phyloP scores from a whole-genome alignment of 2,797 vertebrate genomes.

The Naso thynnoides region DNA sequence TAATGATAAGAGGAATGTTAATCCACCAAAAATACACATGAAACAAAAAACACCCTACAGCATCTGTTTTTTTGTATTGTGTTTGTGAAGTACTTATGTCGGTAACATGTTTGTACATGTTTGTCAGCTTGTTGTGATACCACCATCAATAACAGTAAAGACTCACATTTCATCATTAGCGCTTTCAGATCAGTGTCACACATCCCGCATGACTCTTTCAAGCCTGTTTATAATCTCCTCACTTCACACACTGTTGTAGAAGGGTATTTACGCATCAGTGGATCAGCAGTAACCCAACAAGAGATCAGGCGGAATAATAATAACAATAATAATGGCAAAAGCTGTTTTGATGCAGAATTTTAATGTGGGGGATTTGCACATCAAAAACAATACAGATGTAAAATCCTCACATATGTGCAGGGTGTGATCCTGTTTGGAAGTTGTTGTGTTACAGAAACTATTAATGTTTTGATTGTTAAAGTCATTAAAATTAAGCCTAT shows the following conservation, averaged over 20 bases:
- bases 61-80: slow-evolving; percentile 25
- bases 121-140: slow-evolving; percentile 47
- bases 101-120: slow-evolving; percentile 16
- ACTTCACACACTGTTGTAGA: slow-evolving; percentile 54
- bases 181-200: slow-evolving; percentile 55
- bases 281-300: slow-evolving; percentile 58
- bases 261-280: slow-evolving; percentile 65
- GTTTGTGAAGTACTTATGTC: slow-evolving; percentile 33
- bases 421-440: slow-evolving; percentile 46
- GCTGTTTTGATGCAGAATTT: slow-evolving; percentile 67
- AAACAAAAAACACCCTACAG: slow-evolving; percentile 74
- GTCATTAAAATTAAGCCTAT: too few species aligned
- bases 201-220: slow-evolving; percentile 12
- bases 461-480: slow-evolving; percentile 5
- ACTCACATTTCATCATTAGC: slow-evolving; percentile 49
- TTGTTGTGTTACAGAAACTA: slow-evolving; percentile 39
- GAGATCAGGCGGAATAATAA: slow-evolving; percentile 52
- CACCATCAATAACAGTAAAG: slow-evolving; percentile 56
- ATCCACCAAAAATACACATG: slow-evolving; percentile 54
- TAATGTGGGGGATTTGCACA: slow-evolving; percentile 48
- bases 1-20: slow-evolving; percentile 25
- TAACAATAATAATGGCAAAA: slow-evolving; percentile 65
- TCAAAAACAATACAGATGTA: slow-evolving; percentile 67
- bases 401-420: slow-evolving; percentile 36
- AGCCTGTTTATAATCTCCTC: slow-evolving; percentile 64